Conservation (phyloP, 2,113 vertebrate species). For the Cinclus cinclus region DNA sequence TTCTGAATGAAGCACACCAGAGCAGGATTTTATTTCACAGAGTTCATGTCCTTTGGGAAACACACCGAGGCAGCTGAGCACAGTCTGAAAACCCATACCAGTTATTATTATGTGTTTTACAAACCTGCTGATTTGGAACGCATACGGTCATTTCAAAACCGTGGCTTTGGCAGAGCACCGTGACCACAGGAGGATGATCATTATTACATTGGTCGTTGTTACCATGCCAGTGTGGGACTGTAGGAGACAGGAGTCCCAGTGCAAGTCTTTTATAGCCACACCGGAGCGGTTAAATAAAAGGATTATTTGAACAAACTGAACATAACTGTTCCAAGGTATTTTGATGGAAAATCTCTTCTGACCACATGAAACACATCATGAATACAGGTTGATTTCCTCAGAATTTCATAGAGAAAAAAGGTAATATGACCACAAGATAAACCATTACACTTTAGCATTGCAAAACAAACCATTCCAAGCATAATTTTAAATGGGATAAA, state of each 20-base stretch:
- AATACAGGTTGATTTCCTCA: background rate
- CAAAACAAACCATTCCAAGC: background rate
- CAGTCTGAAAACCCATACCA: rapidly evolving
- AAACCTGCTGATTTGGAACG: background rate
- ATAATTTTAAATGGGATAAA: background rate
- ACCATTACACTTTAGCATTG: background rate
- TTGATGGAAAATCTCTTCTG: background rate
- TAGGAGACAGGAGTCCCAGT: background rate
- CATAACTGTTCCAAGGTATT: background rate
- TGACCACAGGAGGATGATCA: background rate
- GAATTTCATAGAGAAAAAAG: background rate
- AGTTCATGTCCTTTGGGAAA: background rate
- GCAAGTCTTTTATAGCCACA: background rate
- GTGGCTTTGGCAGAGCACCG: background rate
- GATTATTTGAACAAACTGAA: background rate
- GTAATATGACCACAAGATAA: background rate
- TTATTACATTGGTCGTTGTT: background rate
- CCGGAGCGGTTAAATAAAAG: background rate
- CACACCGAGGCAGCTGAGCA: background rate
- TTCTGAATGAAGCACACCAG: background rate
- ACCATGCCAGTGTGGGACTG: background rate
- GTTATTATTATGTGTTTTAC: background rate
- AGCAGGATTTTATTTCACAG: background rate
- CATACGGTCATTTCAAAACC: conserved; percentile 8
- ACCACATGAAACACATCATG: background rate